Conservation (phyloP, 2,113 vertebrate genomes). For the Lampris megalopsis region DNA sequence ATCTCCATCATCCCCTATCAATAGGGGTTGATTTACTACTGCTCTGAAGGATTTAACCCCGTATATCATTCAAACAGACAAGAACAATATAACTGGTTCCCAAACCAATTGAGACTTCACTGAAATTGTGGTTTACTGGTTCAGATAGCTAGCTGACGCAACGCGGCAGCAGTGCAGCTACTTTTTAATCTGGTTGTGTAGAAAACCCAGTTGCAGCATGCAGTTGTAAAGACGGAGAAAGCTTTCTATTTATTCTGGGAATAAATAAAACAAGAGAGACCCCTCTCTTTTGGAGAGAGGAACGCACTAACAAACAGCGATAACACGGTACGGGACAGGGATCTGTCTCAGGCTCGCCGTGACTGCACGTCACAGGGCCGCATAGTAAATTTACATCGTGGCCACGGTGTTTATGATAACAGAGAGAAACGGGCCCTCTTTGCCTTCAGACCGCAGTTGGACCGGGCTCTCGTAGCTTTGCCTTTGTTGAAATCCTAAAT, state of each 20-base stretch:
- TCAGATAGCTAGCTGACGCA: too few species aligned
- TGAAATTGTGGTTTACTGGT: background rate
- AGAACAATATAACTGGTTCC: too few species aligned
- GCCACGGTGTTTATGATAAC: slow-evolving; percentile 38
- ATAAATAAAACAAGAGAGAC: slow-evolving; percentile 12
- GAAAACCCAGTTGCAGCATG: slow-evolving; percentile 19
- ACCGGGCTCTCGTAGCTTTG: slow-evolving; percentile 9
- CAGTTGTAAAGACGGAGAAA: slow-evolving; percentile 53
- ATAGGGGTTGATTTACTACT: background rate
- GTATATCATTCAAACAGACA: background rate
- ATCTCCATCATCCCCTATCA: too few species aligned
- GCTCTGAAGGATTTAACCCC: background rate
- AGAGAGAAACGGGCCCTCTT: slow-evolving; percentile 30
- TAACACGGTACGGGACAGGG: slow-evolving; percentile 21
- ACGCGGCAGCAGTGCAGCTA: too few species aligned
- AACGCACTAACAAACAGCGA: slow-evolving; percentile 40
- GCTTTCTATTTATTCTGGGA: slow-evolving; percentile 60
- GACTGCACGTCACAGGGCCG: slow-evolving; percentile 20
- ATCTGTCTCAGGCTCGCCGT: slow-evolving; percentile 16
- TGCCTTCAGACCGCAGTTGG: slow-evolving; percentile 14
- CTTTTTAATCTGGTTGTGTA: background rate
- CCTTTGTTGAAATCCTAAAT: slow-evolving; percentile 21
- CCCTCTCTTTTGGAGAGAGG: background rate
- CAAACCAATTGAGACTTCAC: too few species aligned
- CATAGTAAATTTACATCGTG: slow-evolving; percentile 23